phyloP scores from a whole-genome alignment of 2,888 invertebrate species.

The Pachymerium ferrugineum region DNA sequence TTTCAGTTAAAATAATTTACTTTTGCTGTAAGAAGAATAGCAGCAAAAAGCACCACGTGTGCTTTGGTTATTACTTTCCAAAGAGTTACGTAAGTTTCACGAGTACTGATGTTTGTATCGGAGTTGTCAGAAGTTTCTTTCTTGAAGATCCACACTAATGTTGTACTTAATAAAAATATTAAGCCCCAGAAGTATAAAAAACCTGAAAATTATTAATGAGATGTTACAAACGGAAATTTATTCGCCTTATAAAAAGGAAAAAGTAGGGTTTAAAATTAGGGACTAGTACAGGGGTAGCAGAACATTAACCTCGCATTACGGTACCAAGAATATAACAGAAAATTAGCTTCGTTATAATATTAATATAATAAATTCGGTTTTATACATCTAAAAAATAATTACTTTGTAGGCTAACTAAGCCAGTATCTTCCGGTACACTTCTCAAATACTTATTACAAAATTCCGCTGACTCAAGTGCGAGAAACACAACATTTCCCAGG shows the following conservation, averaged over 20 bases:
- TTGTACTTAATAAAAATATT: conserved; percentile 82
- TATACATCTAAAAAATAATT: too few relatives aligned
- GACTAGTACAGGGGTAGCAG: too few relatives aligned
- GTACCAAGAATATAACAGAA: too few relatives aligned
- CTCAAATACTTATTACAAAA: conserved; percentile 93
- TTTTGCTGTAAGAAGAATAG: conserved; percentile 83
- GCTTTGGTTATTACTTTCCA: conserved; percentile 76
- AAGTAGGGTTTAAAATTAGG: too few relatives aligned
- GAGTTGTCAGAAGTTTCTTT: conserved; percentile 59
- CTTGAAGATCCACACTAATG: conserved; percentile 82
- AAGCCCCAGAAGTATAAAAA: conserved; percentile 95
- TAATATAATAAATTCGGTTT: too few relatives aligned
- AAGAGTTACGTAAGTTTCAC: conserved; percentile 74
- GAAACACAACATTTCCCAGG: conserved; percentile 90
- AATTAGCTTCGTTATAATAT: too few relatives aligned
- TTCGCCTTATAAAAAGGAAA: too few relatives aligned
- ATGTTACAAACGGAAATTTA: too few relatives aligned
- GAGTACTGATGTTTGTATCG: conserved; percentile 49
- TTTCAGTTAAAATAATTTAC: conserved; percentile 51
- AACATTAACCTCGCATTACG: too few relatives aligned
- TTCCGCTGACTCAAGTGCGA: conserved; percentile 89
- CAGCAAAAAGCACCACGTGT: conserved; percentile 68
- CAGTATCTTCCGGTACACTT: conserved; percentile 61
- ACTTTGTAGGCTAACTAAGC: conserved; percentile 45
- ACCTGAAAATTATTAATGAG: conserved; percentile 56